phyloP scores from a whole-genome alignment of 37 sponge, comb jelly and placozoan species.

The Hormiphora californensis region DNA sequence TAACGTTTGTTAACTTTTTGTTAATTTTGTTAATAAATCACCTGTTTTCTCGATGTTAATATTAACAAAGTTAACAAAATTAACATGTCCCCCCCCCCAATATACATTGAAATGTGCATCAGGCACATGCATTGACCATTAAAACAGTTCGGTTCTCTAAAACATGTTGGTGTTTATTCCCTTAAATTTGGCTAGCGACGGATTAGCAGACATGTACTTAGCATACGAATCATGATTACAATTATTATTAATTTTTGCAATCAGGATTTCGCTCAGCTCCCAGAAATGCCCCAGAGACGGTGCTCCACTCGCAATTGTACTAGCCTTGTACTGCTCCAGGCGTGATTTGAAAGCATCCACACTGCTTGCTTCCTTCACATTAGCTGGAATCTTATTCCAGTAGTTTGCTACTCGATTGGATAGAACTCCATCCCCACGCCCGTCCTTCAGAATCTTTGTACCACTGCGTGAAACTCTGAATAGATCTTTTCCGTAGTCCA shows the following conservation, averaged over 20 bases:
- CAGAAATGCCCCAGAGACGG: no score
- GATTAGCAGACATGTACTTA: not conserved
- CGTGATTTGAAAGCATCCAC: constrained; percentile 1
- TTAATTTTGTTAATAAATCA: no score
- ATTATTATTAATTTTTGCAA: no score
- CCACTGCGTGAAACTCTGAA: constrained; percentile 35
- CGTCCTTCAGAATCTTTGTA: not conserved
- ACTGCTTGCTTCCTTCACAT: not conserved
- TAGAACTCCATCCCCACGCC: not conserved
- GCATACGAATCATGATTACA: constrained; percentile 29
- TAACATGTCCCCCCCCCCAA: no score
- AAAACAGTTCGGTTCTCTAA: no score
- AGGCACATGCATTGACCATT: no score
- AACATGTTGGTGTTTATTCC: no score
- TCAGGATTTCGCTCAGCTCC: no score
- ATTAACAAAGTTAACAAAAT: no score
- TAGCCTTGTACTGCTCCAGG: not conserved
- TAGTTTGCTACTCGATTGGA: constrained; percentile 14
- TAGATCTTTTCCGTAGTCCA: not conserved
- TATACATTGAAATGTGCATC: no score
- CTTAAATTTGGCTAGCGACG: not conserved
- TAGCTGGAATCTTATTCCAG: constrained; percentile 17
- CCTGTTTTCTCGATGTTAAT: no score
- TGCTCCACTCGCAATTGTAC: not conserved
- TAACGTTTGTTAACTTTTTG: no score